Evolutionary conservation across 2,888 invertebrate species (phyloP), one percentile per base, ranked within the genome.

Genomic region (Microplitis manilae): DNA sequence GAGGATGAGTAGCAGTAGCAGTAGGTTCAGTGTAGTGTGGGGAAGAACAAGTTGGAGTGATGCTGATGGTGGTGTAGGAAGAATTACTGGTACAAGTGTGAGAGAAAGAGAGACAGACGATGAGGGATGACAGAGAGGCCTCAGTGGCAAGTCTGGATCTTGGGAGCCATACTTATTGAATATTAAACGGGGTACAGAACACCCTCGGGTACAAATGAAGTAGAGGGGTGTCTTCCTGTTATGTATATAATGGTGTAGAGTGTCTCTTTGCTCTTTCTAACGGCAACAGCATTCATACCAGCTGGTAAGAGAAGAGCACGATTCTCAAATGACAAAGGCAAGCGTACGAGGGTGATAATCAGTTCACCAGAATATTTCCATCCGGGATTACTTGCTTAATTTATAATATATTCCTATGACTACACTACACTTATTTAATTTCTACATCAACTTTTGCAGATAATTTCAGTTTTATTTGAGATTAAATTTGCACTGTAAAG

Each of bases 91-190:
- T 62, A 20, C 17, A 38, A 39, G 60, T 38, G 9, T 64, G 61
- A 8, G 68, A n/a, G 73, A 20, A 64, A 64, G 50, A 62, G 68
- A 64, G 60, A 71, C 73, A 68, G 65, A 30, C 30, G 2, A 30
- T 30, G 70, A 68, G 20, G 17, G 59, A 62, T 50, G 9, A 30
- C 70, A 62, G 75, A 65, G 75, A 76, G 75, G 61, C 73, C 73
- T 67, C 59, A 38, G 40, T 67, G 68, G 68, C 65, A 80, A 76
- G 15, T 75, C 62, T 73, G 81, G 73, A 76, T 69, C 77, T 74
- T 73, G 71, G 80, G 75, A 77, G 77, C 69, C 64, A 75, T 81
- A 81, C 81, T 83, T 84, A 83, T 83, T 82, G 81, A 84, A 84
- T 84, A 84, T 84, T 84, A 84, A 84, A 81, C 77, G 80, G 62